Evolutionary conservation across 2,113 vertebrate species (phyloP).

Genomic region (Serilophus lunatus): DNA sequence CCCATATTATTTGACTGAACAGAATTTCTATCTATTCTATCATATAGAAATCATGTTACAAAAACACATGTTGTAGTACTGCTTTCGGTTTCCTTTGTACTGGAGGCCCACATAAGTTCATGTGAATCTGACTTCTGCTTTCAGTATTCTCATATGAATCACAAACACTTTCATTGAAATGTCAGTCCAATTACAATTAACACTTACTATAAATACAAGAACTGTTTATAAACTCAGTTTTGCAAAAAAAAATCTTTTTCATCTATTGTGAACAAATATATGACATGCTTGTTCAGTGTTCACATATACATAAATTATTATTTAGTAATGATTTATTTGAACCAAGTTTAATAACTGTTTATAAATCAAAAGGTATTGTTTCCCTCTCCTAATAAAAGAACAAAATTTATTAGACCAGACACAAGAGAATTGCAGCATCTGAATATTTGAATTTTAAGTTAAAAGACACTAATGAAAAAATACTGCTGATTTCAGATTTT

Average conservation of each 20-base stretch:
- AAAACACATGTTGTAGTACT: not conserved
- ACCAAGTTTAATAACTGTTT: not conserved
- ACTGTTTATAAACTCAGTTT: not conserved
- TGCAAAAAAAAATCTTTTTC: not conserved
- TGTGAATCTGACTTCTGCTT: not conserved
- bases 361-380: not conserved
- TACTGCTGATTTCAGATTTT: not conserved
- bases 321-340: not conserved
- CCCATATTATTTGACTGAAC: not conserved
- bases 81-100: not conserved
- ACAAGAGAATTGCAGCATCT: not conserved
- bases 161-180: not conserved
- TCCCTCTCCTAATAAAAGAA: not conserved
- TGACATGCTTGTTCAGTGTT: not conserved
- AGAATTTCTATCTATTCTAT: not conserved
- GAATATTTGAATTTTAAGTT: not conserved
- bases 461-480: not conserved
- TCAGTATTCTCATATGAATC: not conserved
- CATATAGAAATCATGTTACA: not conserved
- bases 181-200: not conserved
- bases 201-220: not conserved
- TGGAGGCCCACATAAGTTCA: not conserved
- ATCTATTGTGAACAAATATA: not conserved
- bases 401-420: not conserved
- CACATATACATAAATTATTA: not conserved